Evolutionary conservation across 2,797 vertebrate genomes (phyloP).

Genomic region (Anguilla megastoma): DNA sequence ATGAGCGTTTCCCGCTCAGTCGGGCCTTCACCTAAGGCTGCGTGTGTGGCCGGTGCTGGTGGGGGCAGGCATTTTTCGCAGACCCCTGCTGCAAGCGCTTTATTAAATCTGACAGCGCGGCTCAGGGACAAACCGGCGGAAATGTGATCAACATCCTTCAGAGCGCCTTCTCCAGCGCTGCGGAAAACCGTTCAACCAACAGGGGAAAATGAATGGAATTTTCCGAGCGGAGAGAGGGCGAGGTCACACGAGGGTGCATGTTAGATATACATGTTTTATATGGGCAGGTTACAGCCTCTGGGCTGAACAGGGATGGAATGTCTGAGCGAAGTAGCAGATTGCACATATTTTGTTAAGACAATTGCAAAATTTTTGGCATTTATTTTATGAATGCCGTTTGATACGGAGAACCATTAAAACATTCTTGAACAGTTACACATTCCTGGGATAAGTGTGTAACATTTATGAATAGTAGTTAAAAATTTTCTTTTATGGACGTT

Average conservation of each 20-base stretch:
- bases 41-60: neutral
- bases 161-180: neutral
- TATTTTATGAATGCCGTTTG: neutral
- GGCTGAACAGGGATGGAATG: neutral
- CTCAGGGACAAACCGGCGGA: neutral
- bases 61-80: neutral
- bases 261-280: neutral
- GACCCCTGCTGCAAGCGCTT: neutral
- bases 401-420: neutral
- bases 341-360: neutral
- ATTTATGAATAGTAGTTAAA: neutral
- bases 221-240: neutral
- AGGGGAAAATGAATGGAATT: neutral
- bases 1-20: neutral
- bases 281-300: neutral
- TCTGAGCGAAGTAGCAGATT: neutral
- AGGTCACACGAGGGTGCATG: neutral
- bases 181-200: neutral
- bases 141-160: slow-evolving; percentile 18
- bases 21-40: neutral
- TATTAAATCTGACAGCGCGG: slow-evolving; percentile 18
- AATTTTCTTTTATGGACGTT: too few relatives aligned
- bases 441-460: neutral
- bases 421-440: neutral
- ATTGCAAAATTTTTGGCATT: neutral